Conservation (phyloP, 1,140 invertebrate genomes). For the Halotydeus destructor region DNA sequence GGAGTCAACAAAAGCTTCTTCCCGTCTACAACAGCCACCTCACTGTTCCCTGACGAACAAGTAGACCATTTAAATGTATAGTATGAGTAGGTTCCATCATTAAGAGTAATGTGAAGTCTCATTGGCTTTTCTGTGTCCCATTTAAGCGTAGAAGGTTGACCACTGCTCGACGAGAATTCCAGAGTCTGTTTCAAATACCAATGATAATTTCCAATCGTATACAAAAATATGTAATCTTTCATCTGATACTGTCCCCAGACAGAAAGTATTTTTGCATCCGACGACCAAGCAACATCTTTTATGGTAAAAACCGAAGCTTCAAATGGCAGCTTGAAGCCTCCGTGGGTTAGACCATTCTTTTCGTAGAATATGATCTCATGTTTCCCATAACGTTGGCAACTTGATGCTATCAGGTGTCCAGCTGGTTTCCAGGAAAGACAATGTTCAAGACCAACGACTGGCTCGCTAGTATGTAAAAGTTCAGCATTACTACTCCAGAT, state of each 20-base stretch:
- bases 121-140: slow-evolving; percentile 41
- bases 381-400: slow-evolving; percentile 34
- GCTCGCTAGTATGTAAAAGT: slow-evolving; percentile 47
- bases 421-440: slow-evolving; percentile 52
- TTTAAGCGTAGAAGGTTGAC: slow-evolving; percentile 7
- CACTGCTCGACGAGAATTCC: slow-evolving; percentile 23
- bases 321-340: slow-evolving; percentile 45
- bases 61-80: slow-evolving; percentile 41
- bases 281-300: slow-evolving; percentile 46
- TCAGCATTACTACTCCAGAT: slow-evolving; percentile 49
- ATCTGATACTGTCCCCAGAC: slow-evolving; percentile 31
- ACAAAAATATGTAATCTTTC: slow-evolving; percentile 38
- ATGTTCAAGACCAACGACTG: slow-evolving; percentile 39
- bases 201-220: slow-evolving; percentile 62
- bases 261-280: slow-evolving; percentile 49
- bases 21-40: slow-evolving; percentile 56
- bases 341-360: slow-evolving; percentile 72
- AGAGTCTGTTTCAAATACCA: slow-evolving; percentile 69
- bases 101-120: slow-evolving; percentile 35
- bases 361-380: slow-evolving; percentile 65
- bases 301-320: slow-evolving; percentile 26
- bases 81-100: slow-evolving; percentile 31
- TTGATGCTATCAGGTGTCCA: slow-evolving; percentile 50
- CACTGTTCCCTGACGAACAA: slow-evolving; percentile 31
- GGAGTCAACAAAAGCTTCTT: slow-evolving; percentile 43